phyloP scores from a whole-genome alignment of 2,888 invertebrate genomes.

The Heteromyza rotundicornis region DNA sequence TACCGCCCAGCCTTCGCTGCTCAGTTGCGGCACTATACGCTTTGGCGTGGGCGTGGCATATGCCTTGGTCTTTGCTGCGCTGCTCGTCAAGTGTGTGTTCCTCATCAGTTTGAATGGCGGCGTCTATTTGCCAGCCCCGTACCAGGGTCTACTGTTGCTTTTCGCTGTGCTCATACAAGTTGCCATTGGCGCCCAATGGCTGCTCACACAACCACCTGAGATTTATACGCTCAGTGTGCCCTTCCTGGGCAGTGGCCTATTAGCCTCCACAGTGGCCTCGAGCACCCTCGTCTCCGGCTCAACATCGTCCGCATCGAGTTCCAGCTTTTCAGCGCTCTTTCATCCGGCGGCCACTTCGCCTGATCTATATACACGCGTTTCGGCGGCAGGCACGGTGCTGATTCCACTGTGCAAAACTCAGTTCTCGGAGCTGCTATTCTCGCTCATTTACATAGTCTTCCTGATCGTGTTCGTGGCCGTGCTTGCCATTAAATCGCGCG shows the following conservation, averaged over 20 bases:
- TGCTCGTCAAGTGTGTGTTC: conserved; percentile 93
- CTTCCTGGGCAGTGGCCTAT: conserved; percentile 46
- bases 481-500: conserved; percentile 82
- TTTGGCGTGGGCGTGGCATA: conserved; percentile 84
- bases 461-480: conserved; percentile 84
- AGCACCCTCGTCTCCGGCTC: conserved; percentile 29
- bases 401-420: conserved; percentile 70
- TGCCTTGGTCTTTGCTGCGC: conserved; percentile 86
- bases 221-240: conserved; percentile 64
- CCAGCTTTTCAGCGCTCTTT: conserved; percentile 48
- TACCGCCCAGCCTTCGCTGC: conserved; percentile 77
- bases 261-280: conserved; percentile 49
- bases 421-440: conserved; percentile 76
- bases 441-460: conserved; percentile 83
- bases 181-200: conserved; percentile 84
- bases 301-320: conserved; percentile 17
- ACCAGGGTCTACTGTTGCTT: conserved; percentile 86
- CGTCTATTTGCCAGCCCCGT: conserved; percentile 90
- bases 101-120: conserved; percentile 89
- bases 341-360: conserved; percentile 36
- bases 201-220: conserved; percentile 78
- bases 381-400: conserved; percentile 56
- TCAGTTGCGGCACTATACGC: conserved; percentile 82
- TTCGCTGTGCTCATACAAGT: conserved; percentile 92
- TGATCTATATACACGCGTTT: conserved; percentile 54